Base-by-base conservation (phyloP, 2,113 vertebrate species). In the Triplophysa dalaica region DNA sequence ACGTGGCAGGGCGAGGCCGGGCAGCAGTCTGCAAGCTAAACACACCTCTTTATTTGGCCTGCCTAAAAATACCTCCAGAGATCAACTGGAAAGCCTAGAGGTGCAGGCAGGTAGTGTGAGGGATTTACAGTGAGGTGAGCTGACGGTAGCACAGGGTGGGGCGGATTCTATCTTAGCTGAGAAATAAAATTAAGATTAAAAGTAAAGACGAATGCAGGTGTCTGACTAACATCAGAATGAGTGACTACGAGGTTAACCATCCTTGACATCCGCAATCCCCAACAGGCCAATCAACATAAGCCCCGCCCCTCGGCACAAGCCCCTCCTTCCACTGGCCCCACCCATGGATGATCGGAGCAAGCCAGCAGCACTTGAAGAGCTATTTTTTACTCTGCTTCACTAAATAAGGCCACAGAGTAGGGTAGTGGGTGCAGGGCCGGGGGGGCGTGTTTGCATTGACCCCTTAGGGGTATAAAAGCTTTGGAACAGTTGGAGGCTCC, bases 351-450 rank as follows among this genome's bases (percentile, higher is more conserved):
- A 83, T 61, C 52, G 72, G 67, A 63, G 76, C 80, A 52, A 74
- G 77, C 83, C 87, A 88, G 82, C 77, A 86, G 87, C 92, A 94
- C 94, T 95, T 94, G 91, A 90, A 89, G 86, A 93, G 92, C 95
- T 98, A 97, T 98, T 98, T 98, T 96, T 97, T 95, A 94, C 94
- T 92, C 89, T 88, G 93, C 93, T 93, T 96, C 95, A 95, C 97
- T 98, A 98, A 98, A 98, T 98, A 98, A 96, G 96, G 96, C 93
- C 90, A 94, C 91, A 91, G 92, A 88, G 89, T 89, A 87, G 88
- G 82, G 86, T 76, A 86, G 81, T 45, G 86, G 84, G 86, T 45
- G 60, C 17, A 70, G 17, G 61, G 85, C 86, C 29, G 72, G 85
- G 85, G 86, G 85, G 81, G 83, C 81, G 50, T 84, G 84, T 87